Base-by-base conservation (phyloP, 2,888 invertebrate genomes). In the Hemithea aestivaria region DNA sequence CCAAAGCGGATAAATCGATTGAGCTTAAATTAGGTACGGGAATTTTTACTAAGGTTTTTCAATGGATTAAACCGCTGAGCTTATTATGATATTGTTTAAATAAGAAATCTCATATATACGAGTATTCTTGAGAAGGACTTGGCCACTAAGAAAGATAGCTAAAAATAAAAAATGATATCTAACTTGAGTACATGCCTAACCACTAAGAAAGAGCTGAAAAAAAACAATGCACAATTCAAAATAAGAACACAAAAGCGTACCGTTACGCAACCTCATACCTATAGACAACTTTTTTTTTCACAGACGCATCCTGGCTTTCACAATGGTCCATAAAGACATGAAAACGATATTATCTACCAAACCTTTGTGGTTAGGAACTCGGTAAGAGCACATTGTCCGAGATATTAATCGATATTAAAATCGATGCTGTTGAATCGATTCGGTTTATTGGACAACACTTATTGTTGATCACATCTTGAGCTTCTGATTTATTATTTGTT, bases 341-440 rank as follows among this genome's bases (percentile, higher is more conserved):
- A 62, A 73, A 74, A 60, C 70, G 81, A 81, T 82, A 80, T 61
- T 66, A 76, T 77, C 75, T 73, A 60, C 73, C 76, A 76, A 73
- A 71, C 68, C 63, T 62, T 64, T 73, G 75, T 73, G 73, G 75
- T 67, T 51, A n/a, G 52, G 54, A 21, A 26, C 22, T 36, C 26
- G 28, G 16, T 16, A 4, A 32, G 22, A 35, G 43, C 48, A 58
- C 63, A 71, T 74, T 78, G 73, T 61, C 53, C 53, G 39, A 66
- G 70, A 73, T 76, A 72, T 64, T 61, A 62, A 76, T 74, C 70
- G 71, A 71, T 67, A 53, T 58, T 55, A 61, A 65, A 64, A n/a
- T n/a, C n/a, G n/a, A n/a, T n/a, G n/a, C 65, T 52, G 64, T 61
- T 54, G 63, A 68, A 64, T 64, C 69, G 65, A 74, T 71, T 74